phyloP scores from a whole-genome alignment of 2,797 vertebrate genomes.

The Lepus oiostolus region DNA sequence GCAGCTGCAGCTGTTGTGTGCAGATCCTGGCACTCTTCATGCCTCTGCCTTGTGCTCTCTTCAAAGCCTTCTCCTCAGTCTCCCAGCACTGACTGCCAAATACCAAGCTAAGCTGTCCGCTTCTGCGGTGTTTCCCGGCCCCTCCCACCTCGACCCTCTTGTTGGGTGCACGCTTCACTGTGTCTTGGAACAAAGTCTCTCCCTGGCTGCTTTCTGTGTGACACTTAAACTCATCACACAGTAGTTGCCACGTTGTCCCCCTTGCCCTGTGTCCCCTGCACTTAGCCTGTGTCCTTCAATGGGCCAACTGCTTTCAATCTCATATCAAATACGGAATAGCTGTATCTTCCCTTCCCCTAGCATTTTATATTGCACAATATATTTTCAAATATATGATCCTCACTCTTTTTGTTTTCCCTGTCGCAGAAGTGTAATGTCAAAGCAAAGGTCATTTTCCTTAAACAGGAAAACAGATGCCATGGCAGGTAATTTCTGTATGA shows the following conservation, averaged over 20 bases:
- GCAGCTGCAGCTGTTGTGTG: slow-evolving; percentile 78
- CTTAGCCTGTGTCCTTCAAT: background rate
- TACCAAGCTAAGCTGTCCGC: slow-evolving; percentile 47
- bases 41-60: slow-evolving; percentile 32
- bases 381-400: background rate
- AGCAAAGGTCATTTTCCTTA: background rate
- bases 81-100: slow-evolving; percentile 68
- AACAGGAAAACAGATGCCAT: background rate
- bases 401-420: slow-evolving; percentile 3
- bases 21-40: slow-evolving; percentile 67
- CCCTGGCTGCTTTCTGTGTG: background rate
- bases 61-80: slow-evolving; percentile 68
- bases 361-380: background rate
- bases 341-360: background rate
- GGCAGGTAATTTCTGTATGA: background rate
- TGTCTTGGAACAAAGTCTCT: background rate
- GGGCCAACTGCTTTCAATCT: background rate
- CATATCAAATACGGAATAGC: background rate
- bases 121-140: background rate
- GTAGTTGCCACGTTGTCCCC: background rate
- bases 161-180: background rate
- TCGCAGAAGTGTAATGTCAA: background rate
- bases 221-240: background rate
- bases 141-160: background rate
- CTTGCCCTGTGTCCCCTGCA: background rate